Evolutionary conservation across 2,113 vertebrate species (phyloP).

Genomic region (Fukomys damarensis): DNA sequence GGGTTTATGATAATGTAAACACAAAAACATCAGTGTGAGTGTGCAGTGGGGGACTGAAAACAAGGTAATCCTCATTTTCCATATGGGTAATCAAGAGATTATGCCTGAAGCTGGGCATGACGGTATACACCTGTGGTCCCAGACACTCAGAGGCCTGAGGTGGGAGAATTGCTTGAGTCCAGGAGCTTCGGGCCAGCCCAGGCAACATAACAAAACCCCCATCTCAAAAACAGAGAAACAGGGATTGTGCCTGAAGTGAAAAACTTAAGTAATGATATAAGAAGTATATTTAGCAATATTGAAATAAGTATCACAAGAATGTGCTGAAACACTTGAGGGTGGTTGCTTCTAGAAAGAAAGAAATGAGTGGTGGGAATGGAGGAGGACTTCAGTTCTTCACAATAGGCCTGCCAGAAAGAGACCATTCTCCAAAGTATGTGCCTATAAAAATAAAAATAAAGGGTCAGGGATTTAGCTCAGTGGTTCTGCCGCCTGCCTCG

Average conservation of each 20-base stretch:
- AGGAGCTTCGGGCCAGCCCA: background rate
- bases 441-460: slow-evolving; percentile 1
- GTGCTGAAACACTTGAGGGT: background rate
- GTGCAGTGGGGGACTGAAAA: background rate
- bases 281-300: background rate
- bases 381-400: background rate
- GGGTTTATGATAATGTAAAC: background rate
- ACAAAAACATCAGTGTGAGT: background rate
- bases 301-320: background rate
- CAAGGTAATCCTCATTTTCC: background rate
- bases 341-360: background rate
- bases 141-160: background rate
- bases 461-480: too few species aligned
- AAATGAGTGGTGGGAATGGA: background rate
- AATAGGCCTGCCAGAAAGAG: background rate
- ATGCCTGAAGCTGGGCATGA: background rate
- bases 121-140: background rate
- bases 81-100: background rate
- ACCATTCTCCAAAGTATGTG: background rate
- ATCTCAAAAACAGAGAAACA: background rate
- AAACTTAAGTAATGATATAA: background rate
- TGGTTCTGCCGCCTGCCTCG: too few species aligned
- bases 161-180: background rate
- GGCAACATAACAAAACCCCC: background rate
- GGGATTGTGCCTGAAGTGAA: background rate